Conservation (phyloP, 2,888 invertebrate genomes). For the Ashinkailepas kermadecensis region DNA sequence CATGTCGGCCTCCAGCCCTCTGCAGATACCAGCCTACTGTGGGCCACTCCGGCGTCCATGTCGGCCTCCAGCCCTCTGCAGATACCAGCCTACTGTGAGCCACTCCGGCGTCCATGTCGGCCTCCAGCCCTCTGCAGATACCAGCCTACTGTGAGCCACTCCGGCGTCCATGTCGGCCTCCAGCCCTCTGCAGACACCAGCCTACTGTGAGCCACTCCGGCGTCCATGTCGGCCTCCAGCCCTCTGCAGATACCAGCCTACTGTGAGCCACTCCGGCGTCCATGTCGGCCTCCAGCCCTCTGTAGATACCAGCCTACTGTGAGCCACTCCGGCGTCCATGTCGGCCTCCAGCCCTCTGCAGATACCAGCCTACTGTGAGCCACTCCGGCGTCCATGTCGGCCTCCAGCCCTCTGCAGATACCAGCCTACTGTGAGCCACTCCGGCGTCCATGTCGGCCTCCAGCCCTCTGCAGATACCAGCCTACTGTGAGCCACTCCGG, state of each 20-base stretch:
- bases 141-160: too few relatives aligned
- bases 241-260: not conserved
- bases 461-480: not conserved
- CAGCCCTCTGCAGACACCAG: not conserved
- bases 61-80: constrained; percentile 16
- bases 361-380: too few relatives aligned
- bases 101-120: constrained; percentile 38
- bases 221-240: constrained; percentile 36
- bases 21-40: not conserved
- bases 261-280: too few relatives aligned
- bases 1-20: constrained; percentile 26
- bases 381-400: constrained; percentile 38
- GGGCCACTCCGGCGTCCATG: too few relatives aligned
- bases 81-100: too few relatives aligned
- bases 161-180: constrained; percentile 37
- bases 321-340: too few relatives aligned
- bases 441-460: constrained; percentile 37
- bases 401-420: constrained; percentile 5
- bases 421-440: too few relatives aligned
- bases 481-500: too few relatives aligned
- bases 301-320: not conserved
- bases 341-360: constrained; percentile 16
- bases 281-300: constrained; percentile 26
- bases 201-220: too few relatives aligned
- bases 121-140: constrained; percentile 5